Conservation (phyloP, 2,888 invertebrate species). For the Julus scanicus region DNA sequence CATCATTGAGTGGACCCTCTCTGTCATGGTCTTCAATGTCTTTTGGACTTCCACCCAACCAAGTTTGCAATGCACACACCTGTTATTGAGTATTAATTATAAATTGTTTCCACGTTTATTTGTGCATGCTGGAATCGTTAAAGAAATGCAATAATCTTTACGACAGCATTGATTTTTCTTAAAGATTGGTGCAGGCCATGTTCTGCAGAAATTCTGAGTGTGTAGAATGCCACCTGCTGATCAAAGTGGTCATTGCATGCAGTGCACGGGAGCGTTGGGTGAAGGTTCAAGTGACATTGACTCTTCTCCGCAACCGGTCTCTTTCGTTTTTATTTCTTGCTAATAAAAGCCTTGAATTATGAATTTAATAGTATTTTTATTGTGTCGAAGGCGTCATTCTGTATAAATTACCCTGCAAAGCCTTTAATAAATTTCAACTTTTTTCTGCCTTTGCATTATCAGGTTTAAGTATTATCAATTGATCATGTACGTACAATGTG, state of each 20-base stretch:
- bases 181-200: no score
- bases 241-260: neutral
- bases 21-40: no score
- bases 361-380: slow-evolving; percentile 19
- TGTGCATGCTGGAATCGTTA: no score
- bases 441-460: neutral
- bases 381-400: neutral
- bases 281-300: slow-evolving; percentile 10
- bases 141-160: no score
- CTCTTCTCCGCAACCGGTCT: neutral
- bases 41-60: no score
- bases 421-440: neutral
- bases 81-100: no score
- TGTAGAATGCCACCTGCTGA: neutral
- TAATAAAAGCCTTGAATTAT: slow-evolving; percentile 10
- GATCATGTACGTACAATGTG: neutral
- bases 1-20: no score
- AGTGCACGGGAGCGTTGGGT: neutral
- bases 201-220: no score
- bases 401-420: neutral
- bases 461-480: neutral
- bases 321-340: slow-evolving; percentile 10
- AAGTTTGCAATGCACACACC: no score
- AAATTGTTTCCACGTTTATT: no score
- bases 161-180: no score